Evolutionary conservation across 2,797 vertebrate genomes (phyloP), one percentile per base, ranked within the genome.

Genomic region (Etheostoma nigrum): DNA sequence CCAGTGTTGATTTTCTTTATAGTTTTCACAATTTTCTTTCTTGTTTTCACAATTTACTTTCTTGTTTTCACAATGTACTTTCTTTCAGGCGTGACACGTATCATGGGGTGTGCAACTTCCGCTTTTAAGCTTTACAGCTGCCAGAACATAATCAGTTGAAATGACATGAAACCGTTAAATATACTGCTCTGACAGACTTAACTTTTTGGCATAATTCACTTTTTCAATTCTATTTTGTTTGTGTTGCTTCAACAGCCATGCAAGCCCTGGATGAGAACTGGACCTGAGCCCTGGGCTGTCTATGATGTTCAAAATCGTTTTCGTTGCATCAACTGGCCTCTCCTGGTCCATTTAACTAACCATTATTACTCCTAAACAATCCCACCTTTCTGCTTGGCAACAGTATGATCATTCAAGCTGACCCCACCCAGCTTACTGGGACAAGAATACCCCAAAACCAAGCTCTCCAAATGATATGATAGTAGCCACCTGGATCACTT

Each of bases 391-490:
- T 52, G 67, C 67, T 80, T 79, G 79, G 78, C 66, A 82, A 78
- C 86, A 91, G 18, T 51, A 94, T 94, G 93, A 95, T 96, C 89
- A 91, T 90, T 86, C 89, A 85, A 69, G 21, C 82, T 67, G 80
- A 91, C 33, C 91, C 67, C 58, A 86, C 93, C 78, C 69, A 86
- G 87, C 92, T 92, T 86, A 76, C 87, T 89, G 86, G 92, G 90
- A 93, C 91, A 92, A 95, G 90, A 92, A 92, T 84, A 89, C 84
- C 88, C 87, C 87, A 51, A 93, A 86, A 86, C 62, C 87, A 95
- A 94, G 90, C 92, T 94, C 94, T 91, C 93, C 97, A 96, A 96
- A 99, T 99, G 98, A 99, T 99, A 99, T 99, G 98, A 99, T 99
- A 95, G 96, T 99, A 95, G 96, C 96, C 87, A 95, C 97, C 94